These are phyloP conservation scores for Acanthosepion pharaonis DNA, from an alignment of 2,888 invertebrate genomes.

Conservation along the genomic window DNA sequence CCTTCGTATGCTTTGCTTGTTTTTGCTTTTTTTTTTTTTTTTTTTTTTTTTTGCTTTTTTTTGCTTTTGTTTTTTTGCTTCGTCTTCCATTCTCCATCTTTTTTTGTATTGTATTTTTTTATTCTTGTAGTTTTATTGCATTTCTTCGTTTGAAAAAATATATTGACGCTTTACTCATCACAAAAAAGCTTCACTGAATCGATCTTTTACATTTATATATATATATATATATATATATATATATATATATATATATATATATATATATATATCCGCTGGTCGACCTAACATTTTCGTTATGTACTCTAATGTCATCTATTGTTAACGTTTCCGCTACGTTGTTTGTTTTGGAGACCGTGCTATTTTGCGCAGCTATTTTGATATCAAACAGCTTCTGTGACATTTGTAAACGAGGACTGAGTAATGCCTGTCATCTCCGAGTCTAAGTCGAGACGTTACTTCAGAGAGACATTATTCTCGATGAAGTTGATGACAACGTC, in stretches of 20 bases:
- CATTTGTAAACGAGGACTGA: not conserved
- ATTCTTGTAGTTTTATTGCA: no score
- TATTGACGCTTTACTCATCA: no score
- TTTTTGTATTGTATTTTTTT: no score
- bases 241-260: not conserved
- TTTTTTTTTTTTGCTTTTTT: no score
- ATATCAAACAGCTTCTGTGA: not conserved
- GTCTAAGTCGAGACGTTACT: not conserved
- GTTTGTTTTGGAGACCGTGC: not conserved
- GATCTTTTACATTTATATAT: not conserved
- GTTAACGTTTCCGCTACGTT: not conserved
- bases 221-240: not conserved
- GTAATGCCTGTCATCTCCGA: not conserved
- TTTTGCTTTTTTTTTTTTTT: no score
- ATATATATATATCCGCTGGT: not conserved
- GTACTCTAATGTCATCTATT: not conserved
- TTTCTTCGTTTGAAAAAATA: no score
- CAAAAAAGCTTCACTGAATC: not conserved
- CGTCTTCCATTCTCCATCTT: no score
- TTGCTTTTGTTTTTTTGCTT: no score
- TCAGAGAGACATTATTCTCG: not conserved
- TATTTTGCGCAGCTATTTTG: not conserved
- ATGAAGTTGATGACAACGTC: not conserved
- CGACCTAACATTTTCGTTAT: not conserved
- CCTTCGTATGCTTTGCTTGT: no score